Evolutionary conservation across 2,888 invertebrate species (phyloP), one percentile per base, ranked within the genome.

Genomic region (Myopa tessellatipennis): DNA sequence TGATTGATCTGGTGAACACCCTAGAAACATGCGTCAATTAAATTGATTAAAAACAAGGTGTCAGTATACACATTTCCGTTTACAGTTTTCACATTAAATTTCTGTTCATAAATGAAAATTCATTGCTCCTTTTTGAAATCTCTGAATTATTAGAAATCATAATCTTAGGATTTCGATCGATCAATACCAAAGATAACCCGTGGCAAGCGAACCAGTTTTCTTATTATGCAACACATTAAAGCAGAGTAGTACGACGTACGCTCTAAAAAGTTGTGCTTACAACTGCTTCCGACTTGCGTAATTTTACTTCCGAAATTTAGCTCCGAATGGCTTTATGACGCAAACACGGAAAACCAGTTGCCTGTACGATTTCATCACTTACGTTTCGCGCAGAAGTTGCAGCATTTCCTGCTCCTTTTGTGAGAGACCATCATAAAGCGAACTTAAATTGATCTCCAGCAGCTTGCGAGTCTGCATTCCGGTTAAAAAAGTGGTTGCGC

Each of bases 381-480:
- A 94, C 93, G 91, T 92, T 82, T 90, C 90, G 84, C 91, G 91
- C n/a, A 95, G 87, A 80, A 93, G 91, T 52, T 90, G 85, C 61
- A 95, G 90, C 4, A 94, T 90, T 84, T 90, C 86, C 84, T 91
- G 90, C 89, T 97, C 96, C 80, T 92, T 89, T 0, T 91, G 90
- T 4, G 90, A 92, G 52, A 96, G 90, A 0, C 95, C 95, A 77
- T 92, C 91, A 18, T 90, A 89, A 45, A 92, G 84, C 2, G 94
- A 91, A 69, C 92, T 90, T 61, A 97, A 84, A 84, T 95, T 95
- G 75, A 91, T 90, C 5, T 90, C 83, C 40, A 96, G 88, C 81
- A 94, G 90, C 7, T 91, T 87, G 74, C 90, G 88, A 85, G 91
- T 94, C 87, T 93, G 93, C 90, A 96, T 94, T 74, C 96, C 96